These are phyloP conservation scores for Catocala fraxini DNA, from an alignment of 2,888 invertebrate species.

Conservation along the genomic window DNA sequence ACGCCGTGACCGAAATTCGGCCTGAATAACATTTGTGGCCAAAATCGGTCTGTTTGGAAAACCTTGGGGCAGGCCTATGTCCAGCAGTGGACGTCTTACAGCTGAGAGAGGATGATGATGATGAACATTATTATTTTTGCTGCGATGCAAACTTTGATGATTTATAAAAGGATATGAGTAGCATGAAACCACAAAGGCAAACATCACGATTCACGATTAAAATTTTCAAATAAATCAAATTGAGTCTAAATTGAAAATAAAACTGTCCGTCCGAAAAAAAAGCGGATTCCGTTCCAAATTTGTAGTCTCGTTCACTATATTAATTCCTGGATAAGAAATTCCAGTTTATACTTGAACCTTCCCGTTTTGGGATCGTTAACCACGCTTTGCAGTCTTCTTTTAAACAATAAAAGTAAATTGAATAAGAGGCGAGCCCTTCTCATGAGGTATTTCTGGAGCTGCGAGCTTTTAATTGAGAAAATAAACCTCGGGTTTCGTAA, in stretches of 20 bases:
- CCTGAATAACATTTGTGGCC: too few species aligned
- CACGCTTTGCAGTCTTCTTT: slow-evolving; percentile 67
- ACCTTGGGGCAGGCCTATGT: too few species aligned
- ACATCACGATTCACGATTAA: slow-evolving; percentile 9
- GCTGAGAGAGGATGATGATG: too few species aligned
- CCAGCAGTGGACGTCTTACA: too few species aligned
- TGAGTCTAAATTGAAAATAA: slow-evolving; percentile 49
- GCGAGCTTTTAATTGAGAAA: slow-evolving; percentile 62
- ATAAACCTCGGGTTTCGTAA: slow-evolving; percentile 51
- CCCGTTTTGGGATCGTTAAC: slow-evolving; percentile 59
- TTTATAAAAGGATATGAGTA: too few species aligned
- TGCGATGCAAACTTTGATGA: too few species aligned
- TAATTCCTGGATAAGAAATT: slow-evolving; percentile 64
- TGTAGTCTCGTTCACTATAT: slow-evolving; percentile 64
- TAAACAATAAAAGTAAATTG: slow-evolving; percentile 74
- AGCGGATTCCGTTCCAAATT: slow-evolving; percentile 56
- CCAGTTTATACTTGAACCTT: slow-evolving; percentile 57
- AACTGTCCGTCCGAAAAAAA: slow-evolving; percentile 46
- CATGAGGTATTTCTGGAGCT: slow-evolving; percentile 58
- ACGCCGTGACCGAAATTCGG: too few species aligned
- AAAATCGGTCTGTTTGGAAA: too few species aligned
- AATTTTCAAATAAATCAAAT: slow-evolving; percentile 51
- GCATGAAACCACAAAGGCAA: slow-evolving; percentile 3
- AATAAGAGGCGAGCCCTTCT: slow-evolving; percentile 62
- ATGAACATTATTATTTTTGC: too few species aligned